Evolutionary conservation across 2,888 invertebrate genomes (phyloP), one percentile per base, ranked within the genome.

Genomic region (Teinopalpus imperialis): DNA sequence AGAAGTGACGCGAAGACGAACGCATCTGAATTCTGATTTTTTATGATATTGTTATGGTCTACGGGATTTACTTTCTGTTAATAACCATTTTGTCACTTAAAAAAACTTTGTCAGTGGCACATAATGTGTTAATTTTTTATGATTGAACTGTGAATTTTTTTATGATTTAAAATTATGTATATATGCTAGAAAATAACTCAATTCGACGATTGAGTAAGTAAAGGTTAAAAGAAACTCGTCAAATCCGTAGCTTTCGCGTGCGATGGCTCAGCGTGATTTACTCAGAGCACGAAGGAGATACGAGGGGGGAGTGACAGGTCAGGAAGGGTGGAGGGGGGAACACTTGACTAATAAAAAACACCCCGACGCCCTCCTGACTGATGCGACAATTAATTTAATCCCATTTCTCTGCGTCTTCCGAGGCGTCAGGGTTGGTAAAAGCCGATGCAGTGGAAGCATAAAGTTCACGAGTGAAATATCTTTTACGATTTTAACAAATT

Each of bases 311-410:
- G 39, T 34, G 39, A 40, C 39, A 40, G 45, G 40, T 40, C 34
- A 40, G 45, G 43, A 37, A 57, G 61, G 54, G 35, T 39, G 54
- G 46, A 53, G 56, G 51, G 52, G 48, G 59, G 52, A 56, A 74
- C 77, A 78, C 86, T 85, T 82, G 87, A 83, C 86, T 87, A 88
- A 88, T 88, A 88, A 88, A 88, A 88, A 88, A 87, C 87, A 88
- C 81, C 86, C 87, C 86, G 82, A 80, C 86, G 83, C 85, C 81
- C 80, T 83, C 79, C 86, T 88, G 87, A 88, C 83, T 88, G 87
- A 88, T 88, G 87, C 82, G 87, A 87, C 87, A 87, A 87, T 88
- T 87, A 88, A 88, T 88, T 88, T 86, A 87, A 88, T 87, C 87
- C 87, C 82, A 87, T 88, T 88, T 86, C 87, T 88, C 87, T 80